Evolutionary conservation across 2,888 invertebrate genomes (phyloP).

Genomic region (Sycophila texana): DNA sequence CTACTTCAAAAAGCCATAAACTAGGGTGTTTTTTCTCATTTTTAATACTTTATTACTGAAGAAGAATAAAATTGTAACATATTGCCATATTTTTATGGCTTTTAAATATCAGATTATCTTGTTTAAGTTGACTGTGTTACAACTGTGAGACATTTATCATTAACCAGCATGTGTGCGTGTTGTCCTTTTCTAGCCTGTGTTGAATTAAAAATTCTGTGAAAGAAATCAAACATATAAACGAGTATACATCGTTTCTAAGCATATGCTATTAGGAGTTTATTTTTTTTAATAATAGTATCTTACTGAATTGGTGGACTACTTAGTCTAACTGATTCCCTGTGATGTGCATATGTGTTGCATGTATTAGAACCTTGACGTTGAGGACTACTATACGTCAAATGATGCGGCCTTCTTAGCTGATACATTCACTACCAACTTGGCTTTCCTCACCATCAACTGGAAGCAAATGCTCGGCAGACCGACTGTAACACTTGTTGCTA

Average conservation of each 20-base stretch:
- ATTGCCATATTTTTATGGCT: not conserved
- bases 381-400: conserved; percentile 97
- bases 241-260: not conserved
- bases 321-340: conserved; percentile 61
- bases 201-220: conserved; percentile 25
- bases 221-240: not conserved
- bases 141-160: conserved; percentile 29
- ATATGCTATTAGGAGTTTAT: not conserved
- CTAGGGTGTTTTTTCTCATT: conserved; percentile 48
- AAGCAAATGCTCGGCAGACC: conserved; percentile 97
- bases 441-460: conserved; percentile 97
- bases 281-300: not conserved
- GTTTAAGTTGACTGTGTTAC: not conserved
- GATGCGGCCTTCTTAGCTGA: conserved; percentile 96
- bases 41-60: conserved; percentile 35
- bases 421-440: conserved; percentile 94
- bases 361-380: conserved; percentile 90
- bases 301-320: not conserved
- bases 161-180: conserved; percentile 66
- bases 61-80: conserved; percentile 6
- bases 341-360: conserved; percentile 72
- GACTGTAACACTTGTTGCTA: conserved; percentile 92
- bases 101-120: conserved; percentile 17
- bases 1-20: conserved; percentile 53
- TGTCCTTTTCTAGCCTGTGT: conserved; percentile 39